Conservation (phyloP, 2,888 invertebrate species). For the Hololepta plana region DNA sequence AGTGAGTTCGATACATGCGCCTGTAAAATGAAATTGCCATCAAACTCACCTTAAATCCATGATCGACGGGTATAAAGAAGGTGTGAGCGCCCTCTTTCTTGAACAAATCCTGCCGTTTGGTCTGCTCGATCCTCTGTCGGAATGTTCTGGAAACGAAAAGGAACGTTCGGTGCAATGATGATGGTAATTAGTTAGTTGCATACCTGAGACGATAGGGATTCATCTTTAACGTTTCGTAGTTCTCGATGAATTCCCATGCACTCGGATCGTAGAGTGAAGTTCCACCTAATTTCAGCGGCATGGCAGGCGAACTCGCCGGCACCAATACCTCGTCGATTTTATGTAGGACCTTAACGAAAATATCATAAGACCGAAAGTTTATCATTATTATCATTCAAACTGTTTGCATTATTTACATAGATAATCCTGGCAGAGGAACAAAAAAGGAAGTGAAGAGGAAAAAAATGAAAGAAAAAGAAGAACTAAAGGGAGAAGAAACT, state of each 20-base stretch:
- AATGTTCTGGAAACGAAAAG: constrained; percentile 38
- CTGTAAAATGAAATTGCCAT: constrained; percentile 1
- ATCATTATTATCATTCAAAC: no score
- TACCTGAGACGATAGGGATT: constrained; percentile 57
- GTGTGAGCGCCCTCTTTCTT: constrained; percentile 65
- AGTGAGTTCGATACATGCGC: neutral
- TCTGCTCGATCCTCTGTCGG: constrained; percentile 53
- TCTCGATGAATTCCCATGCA: constrained; percentile 61
- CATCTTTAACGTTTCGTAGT: constrained; percentile 58
- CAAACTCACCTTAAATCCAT: constrained; percentile 59
- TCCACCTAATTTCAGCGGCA: no score
- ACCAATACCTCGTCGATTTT: constrained; percentile 75
- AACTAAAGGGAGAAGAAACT: no score
- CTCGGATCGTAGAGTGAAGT: constrained; percentile 61
- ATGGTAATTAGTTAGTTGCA: constrained; percentile 12
- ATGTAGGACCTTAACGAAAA: constrained; percentile 65
- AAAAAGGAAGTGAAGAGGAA: no score
- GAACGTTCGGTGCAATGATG: neutral
- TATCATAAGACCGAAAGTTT: constrained; percentile 7
- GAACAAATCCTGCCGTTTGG: constrained; percentile 57
- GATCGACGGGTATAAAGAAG: constrained; percentile 81
- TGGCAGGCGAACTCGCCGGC: constrained; percentile 49
- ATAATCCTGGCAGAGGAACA: no score
- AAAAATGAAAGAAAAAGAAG: no score
- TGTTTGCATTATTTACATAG: no score